These are phyloP conservation scores for Hapalemur alaotrensis DNA, from an alignment of 2,797 vertebrate species.

Conservation along the genomic window DNA sequence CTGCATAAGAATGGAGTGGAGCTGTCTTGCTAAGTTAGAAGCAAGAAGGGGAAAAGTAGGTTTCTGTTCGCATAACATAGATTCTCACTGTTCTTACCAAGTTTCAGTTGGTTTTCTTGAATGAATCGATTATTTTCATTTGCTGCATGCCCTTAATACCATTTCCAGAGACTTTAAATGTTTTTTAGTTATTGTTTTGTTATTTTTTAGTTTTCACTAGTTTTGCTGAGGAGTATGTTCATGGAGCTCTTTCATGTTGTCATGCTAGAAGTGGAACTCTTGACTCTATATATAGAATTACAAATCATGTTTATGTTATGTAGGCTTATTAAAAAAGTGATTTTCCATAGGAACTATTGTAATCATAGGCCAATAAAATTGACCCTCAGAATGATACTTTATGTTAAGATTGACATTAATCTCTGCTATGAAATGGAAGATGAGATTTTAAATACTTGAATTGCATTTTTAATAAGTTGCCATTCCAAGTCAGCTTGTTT, in stretches of 20 bases:
- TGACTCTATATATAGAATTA: neutral
- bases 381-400: conserved; percentile 2
- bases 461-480: conserved; percentile 52
- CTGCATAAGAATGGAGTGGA: neutral
- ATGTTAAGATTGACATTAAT: conserved; percentile 40
- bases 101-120: neutral
- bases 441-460: conserved; percentile 50
- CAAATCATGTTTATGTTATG: neutral
- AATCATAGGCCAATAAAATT: neutral
- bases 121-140: neutral
- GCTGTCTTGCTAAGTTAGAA: too few relatives aligned
- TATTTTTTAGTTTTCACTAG: neutral
- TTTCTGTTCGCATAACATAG: neutral
- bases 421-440: conserved; percentile 50
- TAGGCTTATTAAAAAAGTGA: neutral
- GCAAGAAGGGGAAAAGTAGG: neutral
- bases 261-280: neutral
- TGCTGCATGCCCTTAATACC: neutral
- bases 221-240: neutral
- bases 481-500: conserved; percentile 61
- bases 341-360: neutral
- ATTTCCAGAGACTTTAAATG: neutral
- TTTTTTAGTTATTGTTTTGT: neutral
- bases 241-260: neutral
- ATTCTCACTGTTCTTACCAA: neutral